Base-by-base conservation (phyloP, 2,113 vertebrate species). In the Pseudopipra pipra region DNA sequence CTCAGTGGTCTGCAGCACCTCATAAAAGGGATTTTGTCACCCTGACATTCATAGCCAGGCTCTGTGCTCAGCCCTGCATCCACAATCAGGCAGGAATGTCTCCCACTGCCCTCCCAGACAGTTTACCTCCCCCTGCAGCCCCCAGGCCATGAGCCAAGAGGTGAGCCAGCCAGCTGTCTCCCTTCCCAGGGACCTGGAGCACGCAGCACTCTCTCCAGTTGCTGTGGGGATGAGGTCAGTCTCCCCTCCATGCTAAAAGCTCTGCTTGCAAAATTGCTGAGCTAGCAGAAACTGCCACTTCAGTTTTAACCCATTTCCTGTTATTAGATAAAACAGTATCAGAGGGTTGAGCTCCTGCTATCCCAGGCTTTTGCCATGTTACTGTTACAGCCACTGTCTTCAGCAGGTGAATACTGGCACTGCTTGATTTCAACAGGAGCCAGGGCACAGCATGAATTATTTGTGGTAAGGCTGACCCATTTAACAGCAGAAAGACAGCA, bases 361-460 rank as follows among this genome's bases (percentile, higher is more conserved):
- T 41, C 59, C 85, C 12, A 6, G 47, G 73, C 46, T 55, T 74
- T 6, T 70, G 70, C 55, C 56, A 37, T 1, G 0, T 31, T 43
- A 22, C 66, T 1, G 2, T 61, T n/a, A 54, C 33, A 67, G 61
- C 62, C 79, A 12, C 74, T 58, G 67, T 86, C 78, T 93, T 90
- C 56, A 18, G 91, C 94, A 94, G 91, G 93, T 96, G 83, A 92
- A 56, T 7, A 49, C 56, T 31, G 59, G 72, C 61, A 80, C 5
- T 2, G 61, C 92, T 94, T 54, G 43, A 73, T 77, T 91, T 74
- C 81, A 37, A n/a, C 25, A 80, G 74, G 70, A 79, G 87, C 68
- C 92, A 83, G 73, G 33, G 80, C 23, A 41, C 95, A 73, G 90
- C 81, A 94, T 95, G 89, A 95, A 96, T 97, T 96, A 96, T 95